Evolutionary conservation across 2,888 invertebrate genomes (phyloP).

Genomic region (Diploptera punctata): DNA sequence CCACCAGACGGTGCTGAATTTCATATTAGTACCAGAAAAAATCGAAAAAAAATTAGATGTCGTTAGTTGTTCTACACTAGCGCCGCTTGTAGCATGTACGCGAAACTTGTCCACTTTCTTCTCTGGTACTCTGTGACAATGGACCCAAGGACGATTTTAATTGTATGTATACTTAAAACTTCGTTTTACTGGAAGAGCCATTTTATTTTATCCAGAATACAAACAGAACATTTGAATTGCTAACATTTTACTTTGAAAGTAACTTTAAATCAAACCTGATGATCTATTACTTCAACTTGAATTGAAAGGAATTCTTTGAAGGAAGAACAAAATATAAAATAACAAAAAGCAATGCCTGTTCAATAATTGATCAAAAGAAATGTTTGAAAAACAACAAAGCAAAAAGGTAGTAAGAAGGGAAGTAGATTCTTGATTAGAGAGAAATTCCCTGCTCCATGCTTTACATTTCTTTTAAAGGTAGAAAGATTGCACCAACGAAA

Average conservation of each 20-base stretch:
- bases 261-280: neutral
- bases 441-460: neutral
- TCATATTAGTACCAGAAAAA: too few relatives aligned
- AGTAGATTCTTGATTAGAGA: conserved; percentile 11
- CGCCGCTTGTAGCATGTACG: too few relatives aligned
- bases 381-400: neutral
- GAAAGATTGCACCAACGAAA: conserved; percentile 2
- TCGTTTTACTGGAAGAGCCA: too few relatives aligned
- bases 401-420: neutral
- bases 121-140: too few relatives aligned
- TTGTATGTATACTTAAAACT: too few relatives aligned
- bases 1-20: too few relatives aligned
- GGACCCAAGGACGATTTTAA: too few relatives aligned
- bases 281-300: neutral
- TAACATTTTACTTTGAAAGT: neutral
- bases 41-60: too few relatives aligned
- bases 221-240: too few relatives aligned
- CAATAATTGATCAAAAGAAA: conserved; percentile 17
- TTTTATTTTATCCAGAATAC: too few relatives aligned
- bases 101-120: too few relatives aligned
- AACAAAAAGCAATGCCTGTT: neutral
- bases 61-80: too few relatives aligned
- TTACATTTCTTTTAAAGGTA: conserved; percentile 3
- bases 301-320: neutral
- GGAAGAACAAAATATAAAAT: neutral